Evolutionary conservation across 37 sponge, comb jelly and placozoan species (phyloP), one percentile per base, ranked within the genome.

Genomic region (Halisarca cf. caerulea): DNA sequence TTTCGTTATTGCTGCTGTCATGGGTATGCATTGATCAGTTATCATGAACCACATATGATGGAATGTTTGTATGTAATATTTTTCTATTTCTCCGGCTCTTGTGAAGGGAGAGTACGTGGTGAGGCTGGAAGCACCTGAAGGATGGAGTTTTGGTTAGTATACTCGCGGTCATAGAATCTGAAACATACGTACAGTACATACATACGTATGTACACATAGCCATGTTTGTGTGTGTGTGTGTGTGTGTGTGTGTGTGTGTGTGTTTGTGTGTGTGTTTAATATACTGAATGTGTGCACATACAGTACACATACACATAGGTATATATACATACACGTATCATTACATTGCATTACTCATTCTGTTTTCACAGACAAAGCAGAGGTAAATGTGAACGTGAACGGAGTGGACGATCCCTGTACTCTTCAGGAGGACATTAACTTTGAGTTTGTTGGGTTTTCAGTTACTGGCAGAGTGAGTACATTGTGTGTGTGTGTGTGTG

Each of bases 361-460:
- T 34, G 3, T 55, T 36, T 34, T 32, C 58, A 21, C 77, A 92
- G 93, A 88, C 1, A 95, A 95, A 2, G 34, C 62, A 35, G 87
- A 91, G 36, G 88, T 97, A 2, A 17, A 58, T 11, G 47, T 97
- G 42, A 28, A 72, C 9, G 89, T 97, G n/a, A 93, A 97, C 70
- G 98, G 94, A 7, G 40, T 25, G 30, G 92, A 80, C 35, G 98
- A 97, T 58, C 80, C 58, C 41, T 97, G 98, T 81, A 93, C 91
- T 69, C 44, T 60, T 32, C 86, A 88, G 37, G 82, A 91, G n/a
- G 96, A 97, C 79, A 86, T 97, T 21, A 83, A 91, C 73, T 97
- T 97, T 81, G 78, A 84, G 18, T 96, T 95, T 71, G 18, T 85
- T 14, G 98, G 98, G 0, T 92, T 95, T 60, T 40, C 95, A 14